phyloP scores from a whole-genome alignment of 2,888 invertebrate species.

The Sminthurides aquaticus region DNA sequence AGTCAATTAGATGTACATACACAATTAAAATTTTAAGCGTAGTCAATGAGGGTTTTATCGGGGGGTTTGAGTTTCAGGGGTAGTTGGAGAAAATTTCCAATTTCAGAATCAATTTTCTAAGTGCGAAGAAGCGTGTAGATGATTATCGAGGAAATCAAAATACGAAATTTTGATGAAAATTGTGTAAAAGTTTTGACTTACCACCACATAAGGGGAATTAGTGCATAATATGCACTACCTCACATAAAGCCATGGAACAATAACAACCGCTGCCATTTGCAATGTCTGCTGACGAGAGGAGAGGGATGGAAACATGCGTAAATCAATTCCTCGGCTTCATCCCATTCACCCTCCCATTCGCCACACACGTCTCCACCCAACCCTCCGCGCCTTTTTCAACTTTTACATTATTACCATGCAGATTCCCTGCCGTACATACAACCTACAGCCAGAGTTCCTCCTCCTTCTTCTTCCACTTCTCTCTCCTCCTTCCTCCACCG shows the following conservation, averaged over 20 bases:
- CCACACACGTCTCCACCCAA: slow-evolving; percentile 16
- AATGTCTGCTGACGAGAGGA: slow-evolving; percentile 54
- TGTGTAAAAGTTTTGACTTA: slow-evolving; percentile 44
- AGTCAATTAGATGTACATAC: no score
- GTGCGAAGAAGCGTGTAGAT: background rate
- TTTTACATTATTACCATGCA: no score
- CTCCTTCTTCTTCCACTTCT: no score
- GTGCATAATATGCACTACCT: slow-evolving; percentile 51
- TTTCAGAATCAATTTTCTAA: background rate
- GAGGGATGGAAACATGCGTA: slow-evolving; percentile 57
- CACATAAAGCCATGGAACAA: slow-evolving; percentile 82
- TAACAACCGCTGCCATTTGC: slow-evolving; percentile 99
- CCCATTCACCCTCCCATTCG: slow-evolving; percentile 47
- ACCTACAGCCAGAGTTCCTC: no score
- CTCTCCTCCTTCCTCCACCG: no score
- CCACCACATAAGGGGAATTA: slow-evolving; percentile 50
- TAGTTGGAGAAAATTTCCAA: no score
- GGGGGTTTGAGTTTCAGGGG: no score
- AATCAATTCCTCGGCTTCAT: slow-evolving; percentile 49
- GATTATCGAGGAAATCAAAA: background rate
- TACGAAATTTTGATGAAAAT: slow-evolving; percentile 16
- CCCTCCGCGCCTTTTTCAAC: slow-evolving; percentile 13
- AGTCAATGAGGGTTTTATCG: no score
- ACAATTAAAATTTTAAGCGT: no score
- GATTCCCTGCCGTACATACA: no score